Base-by-base conservation (phyloP, 2,797 vertebrate genomes). In the Oryzias sinensis region DNA sequence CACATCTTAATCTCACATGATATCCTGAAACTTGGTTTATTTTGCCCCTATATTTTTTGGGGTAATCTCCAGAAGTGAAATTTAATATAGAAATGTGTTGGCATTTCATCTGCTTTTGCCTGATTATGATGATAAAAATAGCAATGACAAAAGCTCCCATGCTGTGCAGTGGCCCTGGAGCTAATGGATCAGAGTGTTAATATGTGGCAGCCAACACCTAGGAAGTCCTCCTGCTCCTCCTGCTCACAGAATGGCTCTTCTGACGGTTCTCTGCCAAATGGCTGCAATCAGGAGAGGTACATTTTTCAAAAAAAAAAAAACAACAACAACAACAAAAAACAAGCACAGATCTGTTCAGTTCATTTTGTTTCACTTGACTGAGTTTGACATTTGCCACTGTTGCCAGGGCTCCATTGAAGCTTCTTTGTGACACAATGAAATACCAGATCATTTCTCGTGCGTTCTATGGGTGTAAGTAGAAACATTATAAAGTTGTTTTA, bases 361-460 rank as follows among this genome's bases (percentile, higher is more conserved):
- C n/a, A 17, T 2, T 62, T 69, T 46, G 37, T 24, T 53, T 22
- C 25, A 25, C 13, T 54, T 37, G 17, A 64, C 58, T 74, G 42
- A 63, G 9, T 66, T 53, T 55, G 7, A 14, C 17, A n/a, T 65
- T 71, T 67, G 64, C 53, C 53, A 14, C 56, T 57, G 41, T 51
- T 27, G 55, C 20, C 88, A 99, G 97, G 86, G 95, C 97, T 42
- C 96, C 97, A 0, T 79, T 99, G 82, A 98, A 97, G 86, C 93
- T 99, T 43, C 94, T 99, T 42, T 99, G 97, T 62, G 97, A 99
- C 90, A 99, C 97, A 49, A 99, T 99, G 97, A 99, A 98, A 90
- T 98, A 98, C 88, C 97, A 98, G 88, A 99, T 99, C 62, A 96
- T 99, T 71, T 99, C 97, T 65, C 91, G 97, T 43, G 97, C 97